Percentiles rank a stretch among this genome's conserved stretches.
phyloP scores from a whole-genome alignment of 2,113 vertebrate species.

The Condylura cristata region DNA sequence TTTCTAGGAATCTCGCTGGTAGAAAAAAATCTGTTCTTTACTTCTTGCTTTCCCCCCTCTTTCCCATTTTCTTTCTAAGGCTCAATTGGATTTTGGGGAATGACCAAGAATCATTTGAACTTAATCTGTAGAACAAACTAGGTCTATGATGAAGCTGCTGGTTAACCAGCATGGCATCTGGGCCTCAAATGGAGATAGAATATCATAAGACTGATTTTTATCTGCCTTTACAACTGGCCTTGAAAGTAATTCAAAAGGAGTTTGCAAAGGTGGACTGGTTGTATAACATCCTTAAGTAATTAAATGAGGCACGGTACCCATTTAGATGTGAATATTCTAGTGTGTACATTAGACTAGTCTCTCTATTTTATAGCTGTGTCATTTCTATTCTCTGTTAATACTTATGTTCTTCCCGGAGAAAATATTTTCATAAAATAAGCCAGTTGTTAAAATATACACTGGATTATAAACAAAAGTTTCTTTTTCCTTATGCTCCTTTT shows the following conservation, averaged over 20 bases:
- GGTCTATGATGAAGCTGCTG: background rate
- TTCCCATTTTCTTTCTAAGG: background rate
- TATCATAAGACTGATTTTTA: background rate
- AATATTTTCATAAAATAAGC: background rate
- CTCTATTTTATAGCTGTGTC: background rate
- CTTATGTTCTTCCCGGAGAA: background rate
- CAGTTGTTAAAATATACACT: constrained; percentile 18
- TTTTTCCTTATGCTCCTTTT: constrained; percentile 19
- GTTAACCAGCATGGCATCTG: background rate
- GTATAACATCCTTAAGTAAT: background rate
- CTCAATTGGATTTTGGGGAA: background rate
- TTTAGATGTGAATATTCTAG: background rate
- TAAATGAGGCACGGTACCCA: background rate
- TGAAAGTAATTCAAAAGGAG: background rate
- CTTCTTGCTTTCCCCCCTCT: background rate
- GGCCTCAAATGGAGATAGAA: background rate
- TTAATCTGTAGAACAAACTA: background rate
- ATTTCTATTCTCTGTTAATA: constrained; percentile 9
- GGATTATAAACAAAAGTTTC: background rate
- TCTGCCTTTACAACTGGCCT: background rate
- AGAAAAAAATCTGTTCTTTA: background rate
- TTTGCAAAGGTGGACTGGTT: background rate
- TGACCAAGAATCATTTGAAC: background rate
- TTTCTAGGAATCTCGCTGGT: constrained; percentile 17
- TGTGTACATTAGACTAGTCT: background rate